phyloP scores from a whole-genome alignment of 37 sponge, comb jelly and placozoan species.

The Beroe ovata region DNA sequence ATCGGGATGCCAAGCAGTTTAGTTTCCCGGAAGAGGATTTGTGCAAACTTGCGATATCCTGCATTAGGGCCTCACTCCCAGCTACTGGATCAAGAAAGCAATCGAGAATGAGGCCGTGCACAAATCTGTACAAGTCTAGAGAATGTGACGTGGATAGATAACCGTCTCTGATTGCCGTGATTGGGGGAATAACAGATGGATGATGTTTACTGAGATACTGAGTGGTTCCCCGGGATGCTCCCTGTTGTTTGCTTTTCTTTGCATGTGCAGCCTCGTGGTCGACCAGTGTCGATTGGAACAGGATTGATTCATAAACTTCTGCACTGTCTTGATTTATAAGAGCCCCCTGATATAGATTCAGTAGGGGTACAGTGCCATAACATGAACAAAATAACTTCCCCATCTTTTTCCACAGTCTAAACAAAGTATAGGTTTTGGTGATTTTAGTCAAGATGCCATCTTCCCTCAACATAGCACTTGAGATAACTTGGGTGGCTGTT shows the following conservation, averaged over 20 bases:
- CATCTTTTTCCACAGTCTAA: conserved; percentile 34
- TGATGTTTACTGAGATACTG: not conserved
- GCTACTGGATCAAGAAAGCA: not conserved
- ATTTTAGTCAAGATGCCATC: not conserved
- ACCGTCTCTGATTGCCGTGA: not conserved
- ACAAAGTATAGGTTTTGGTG: conserved; percentile 10
- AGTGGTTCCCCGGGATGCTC: not conserved
- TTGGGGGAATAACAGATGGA: not conserved
- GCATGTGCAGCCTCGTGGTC: not conserved
- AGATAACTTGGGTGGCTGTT: not conserved
- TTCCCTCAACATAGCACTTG: not conserved
- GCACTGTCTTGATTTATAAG: not conserved
- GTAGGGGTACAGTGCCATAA: not conserved
- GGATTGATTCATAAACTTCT: not conserved
- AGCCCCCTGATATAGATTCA: not conserved
- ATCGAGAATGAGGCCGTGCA: not conserved
- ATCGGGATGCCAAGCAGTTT: not conserved
- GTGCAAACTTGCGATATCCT: not conserved
- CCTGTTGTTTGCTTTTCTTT: not conserved
- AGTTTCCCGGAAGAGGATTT: not conserved
- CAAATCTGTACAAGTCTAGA: conserved; percentile 3
- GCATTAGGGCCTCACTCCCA: not conserved
- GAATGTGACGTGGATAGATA: not conserved
- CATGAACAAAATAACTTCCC: conserved; percentile 8
- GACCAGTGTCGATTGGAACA: conserved; percentile 7